Percentiles rank a stretch among this genome's conserved stretches.
Evolutionary conservation across 1,140 invertebrate species (phyloP).

Genomic region (Saccostrea echinata): DNA sequence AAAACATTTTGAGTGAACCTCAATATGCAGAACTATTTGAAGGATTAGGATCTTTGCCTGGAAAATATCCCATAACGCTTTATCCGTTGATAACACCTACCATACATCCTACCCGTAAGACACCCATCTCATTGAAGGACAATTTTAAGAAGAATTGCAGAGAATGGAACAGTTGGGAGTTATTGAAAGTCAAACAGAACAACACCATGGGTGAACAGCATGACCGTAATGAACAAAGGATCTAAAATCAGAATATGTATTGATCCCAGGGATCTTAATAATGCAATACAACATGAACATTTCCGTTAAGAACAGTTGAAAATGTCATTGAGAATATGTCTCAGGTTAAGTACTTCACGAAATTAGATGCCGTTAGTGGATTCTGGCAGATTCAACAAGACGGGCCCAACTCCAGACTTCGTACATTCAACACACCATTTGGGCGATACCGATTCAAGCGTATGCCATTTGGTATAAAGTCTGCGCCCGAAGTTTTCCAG

Average conservation of each 20-base stretch:
- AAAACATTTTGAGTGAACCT: background rate
- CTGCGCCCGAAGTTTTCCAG: constrained; percentile 72
- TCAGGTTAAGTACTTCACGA: constrained; percentile 79
- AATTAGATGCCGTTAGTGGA: constrained; percentile 78
- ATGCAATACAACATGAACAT: constrained; percentile 62
- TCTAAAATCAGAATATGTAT: constrained; percentile 60
- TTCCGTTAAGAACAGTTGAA: constrained; percentile 59
- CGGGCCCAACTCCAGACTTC: constrained; percentile 50
- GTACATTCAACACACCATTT: constrained; percentile 61
- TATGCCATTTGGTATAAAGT: constrained; percentile 71
- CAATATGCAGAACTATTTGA: constrained; percentile 59
- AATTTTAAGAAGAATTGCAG: constrained; percentile 61
- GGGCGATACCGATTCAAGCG: constrained; percentile 66
- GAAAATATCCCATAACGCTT: constrained; percentile 65
- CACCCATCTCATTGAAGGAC: constrained; percentile 71
- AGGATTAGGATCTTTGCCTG: constrained; percentile 58
- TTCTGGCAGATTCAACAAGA: constrained; percentile 61
- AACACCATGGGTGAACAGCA: constrained; percentile 55
- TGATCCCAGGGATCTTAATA: constrained; percentile 66
- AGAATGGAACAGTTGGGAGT: constrained; percentile 67
- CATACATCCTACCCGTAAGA: constrained; percentile 65
- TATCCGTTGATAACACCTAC: constrained; percentile 60
- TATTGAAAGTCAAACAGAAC: no score
- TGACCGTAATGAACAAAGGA: constrained; percentile 58
- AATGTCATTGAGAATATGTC: constrained; percentile 67